Percentiles rank a stretch among this genome's conserved stretches.
Evolutionary conservation across 2,113 vertebrate species (phyloP).

Genomic region (Cavia aperea): DNA sequence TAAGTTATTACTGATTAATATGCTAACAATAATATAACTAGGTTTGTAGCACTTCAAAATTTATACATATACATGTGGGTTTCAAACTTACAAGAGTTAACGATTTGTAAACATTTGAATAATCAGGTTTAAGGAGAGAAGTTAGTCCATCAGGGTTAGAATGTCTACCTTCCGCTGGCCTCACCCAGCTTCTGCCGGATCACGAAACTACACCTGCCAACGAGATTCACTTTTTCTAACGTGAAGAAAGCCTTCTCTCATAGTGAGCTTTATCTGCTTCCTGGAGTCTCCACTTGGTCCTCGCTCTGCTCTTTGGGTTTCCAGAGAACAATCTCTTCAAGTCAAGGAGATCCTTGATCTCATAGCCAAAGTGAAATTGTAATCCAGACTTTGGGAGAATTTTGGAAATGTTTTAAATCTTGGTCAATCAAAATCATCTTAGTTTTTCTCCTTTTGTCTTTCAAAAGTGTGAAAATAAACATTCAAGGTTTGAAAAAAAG

Average conservation of each 20-base stretch:
- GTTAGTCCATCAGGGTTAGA: neutral
- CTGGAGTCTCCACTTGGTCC: neutral
- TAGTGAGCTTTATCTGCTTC: neutral
- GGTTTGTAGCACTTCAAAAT: neutral
- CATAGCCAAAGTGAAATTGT: neutral
- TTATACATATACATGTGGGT: neutral
- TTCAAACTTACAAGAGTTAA: neutral
- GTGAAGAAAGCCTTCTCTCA: neutral
- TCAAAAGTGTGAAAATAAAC: constrained; percentile 29
- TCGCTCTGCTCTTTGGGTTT: neutral
- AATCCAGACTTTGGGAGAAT: neutral
- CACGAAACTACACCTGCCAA: neutral
- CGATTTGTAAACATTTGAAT: constrained; percentile 12
- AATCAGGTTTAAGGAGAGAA: constrained; percentile 43
- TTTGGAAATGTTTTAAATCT: neutral
- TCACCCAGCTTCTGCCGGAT: neutral
- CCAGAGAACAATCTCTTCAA: constrained; percentile 9
- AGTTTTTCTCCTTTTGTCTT: neutral
- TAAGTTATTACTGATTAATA: neutral
- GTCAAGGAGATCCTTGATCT: neutral
- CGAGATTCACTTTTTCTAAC: neutral
- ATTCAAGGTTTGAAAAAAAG: neutral
- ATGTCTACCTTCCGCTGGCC: neutral
- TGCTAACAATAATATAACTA: neutral
- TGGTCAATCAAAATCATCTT: neutral